phyloP scores from a whole-genome alignment of 2,888 invertebrate genomes.

The Spodoptera littoralis region DNA sequence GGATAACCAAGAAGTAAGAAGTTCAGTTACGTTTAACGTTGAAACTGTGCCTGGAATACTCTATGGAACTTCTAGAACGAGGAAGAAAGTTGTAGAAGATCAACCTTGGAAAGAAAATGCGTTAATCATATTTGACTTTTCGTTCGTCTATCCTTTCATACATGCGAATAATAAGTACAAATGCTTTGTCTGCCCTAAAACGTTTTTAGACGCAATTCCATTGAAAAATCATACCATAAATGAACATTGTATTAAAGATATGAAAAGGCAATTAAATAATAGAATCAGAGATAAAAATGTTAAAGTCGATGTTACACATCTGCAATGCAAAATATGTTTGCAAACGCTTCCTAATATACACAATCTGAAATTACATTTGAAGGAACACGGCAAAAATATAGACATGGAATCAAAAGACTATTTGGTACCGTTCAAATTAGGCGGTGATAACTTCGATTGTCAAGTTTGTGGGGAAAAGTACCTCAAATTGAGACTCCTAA shows the following conservation, averaged over 20 bases:
- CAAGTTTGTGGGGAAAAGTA: slow-evolving; percentile 75
- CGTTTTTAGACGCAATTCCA: slow-evolving; percentile 64
- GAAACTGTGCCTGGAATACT: slow-evolving; percentile 61
- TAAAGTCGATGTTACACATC: slow-evolving; percentile 74
- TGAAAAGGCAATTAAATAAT: slow-evolving; percentile 67
- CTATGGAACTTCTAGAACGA: slow-evolving; percentile 43
- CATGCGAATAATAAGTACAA: slow-evolving; percentile 75
- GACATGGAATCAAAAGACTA: slow-evolving; percentile 70
- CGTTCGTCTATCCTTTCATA: slow-evolving; percentile 77
- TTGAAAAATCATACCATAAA: slow-evolving; percentile 70
- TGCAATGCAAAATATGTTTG: slow-evolving; percentile 75
- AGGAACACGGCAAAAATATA: slow-evolving; percentile 69
- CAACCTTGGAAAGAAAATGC: slow-evolving; percentile 73
- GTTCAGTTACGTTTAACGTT: slow-evolving; percentile 60
- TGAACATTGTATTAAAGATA: slow-evolving; percentile 65
- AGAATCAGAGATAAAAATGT: slow-evolving; percentile 69
- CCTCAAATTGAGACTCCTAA: slow-evolving; percentile 70
- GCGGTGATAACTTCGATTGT: slow-evolving; percentile 69
- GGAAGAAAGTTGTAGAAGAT: slow-evolving; percentile 33
- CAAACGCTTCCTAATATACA: slow-evolving; percentile 59
- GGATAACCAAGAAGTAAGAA: slow-evolving; percentile 37
- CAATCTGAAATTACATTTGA: slow-evolving; percentile 72
- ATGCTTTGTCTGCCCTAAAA: slow-evolving; percentile 73
- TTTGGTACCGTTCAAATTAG: slow-evolving; percentile 78
- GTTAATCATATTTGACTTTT: slow-evolving; percentile 71